Base-by-base conservation (phyloP, 53 echinoderm and acorn worm species). In the Mesocentrotus franciscanus region DNA sequence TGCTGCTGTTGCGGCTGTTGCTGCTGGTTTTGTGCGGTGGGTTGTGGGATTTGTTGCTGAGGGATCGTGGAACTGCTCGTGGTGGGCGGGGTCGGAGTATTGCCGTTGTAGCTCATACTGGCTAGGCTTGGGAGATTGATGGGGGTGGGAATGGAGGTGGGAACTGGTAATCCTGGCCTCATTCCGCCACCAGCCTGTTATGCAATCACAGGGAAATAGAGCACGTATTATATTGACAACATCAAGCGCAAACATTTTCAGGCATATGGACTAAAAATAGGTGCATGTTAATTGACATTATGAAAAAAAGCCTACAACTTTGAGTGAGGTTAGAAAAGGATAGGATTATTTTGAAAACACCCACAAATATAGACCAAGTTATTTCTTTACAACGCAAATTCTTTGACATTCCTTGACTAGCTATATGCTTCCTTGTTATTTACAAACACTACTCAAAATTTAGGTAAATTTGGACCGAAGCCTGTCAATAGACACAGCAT, bases 111-210 rank as follows among this genome's bases (percentile, higher is more conserved):
- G 70, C 56, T 87, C 90, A 96, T 95, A 26, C 91, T 85, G 89
- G 92, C 95, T 89, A 95, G 92, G 49, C 95, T 94, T 29, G 90
- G 78, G 6, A 96, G 95, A 90, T 95, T 97, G 95, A 96, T 87
- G 0, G 97, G 95, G 30, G 96, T 96, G 18, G 97, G 90, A 66
- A 96, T 97, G 96, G 94, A 85, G 76, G 97, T 89, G 36, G 92
- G 92, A n/a, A 95, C 68, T 9, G 92, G 92, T 56, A 92, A 32
- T 36, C 84, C 91, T 10, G 84, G 91, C 12, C 92, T 59, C 61
- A 83, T 95, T 32, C 95, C 95, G 35, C 76, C 84, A 24, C 95
- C 92, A 29, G 92, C 92, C 84, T 95, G 78, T 24, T 36, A 81
- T 26, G 56, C 1, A 61, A 32, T 76, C 76, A 76, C 2, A 76